A percentile compares a stretch with the other conserved stretches of the same genome.
These are phyloP conservation scores for Rhinatrema bivittatum DNA, from an alignment of 2,797 vertebrate genomes.

Conservation along the genomic window DNA sequence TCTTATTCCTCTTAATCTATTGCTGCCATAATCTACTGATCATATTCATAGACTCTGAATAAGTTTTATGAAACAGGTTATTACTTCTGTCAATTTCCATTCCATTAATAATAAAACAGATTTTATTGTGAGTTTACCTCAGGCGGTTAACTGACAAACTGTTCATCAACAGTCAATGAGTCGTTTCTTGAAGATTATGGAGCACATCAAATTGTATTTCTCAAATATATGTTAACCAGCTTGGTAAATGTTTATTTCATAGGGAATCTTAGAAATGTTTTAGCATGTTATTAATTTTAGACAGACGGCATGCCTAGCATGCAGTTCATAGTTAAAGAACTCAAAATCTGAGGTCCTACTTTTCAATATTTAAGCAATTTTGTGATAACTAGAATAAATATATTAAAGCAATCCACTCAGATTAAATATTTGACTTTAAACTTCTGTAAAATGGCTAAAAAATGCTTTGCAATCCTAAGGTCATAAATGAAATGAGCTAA, in stretches of 20 bases:
- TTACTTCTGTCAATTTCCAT: neutral
- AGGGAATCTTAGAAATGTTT: neutral
- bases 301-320: neutral
- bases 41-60: neutral
- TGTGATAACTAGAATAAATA: neutral
- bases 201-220: neutral
- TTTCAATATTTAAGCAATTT: neutral
- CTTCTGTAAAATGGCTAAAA: neutral
- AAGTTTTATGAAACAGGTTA: neutral
- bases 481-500: neutral
- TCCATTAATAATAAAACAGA: neutral
- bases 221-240: neutral
- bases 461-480: neutral
- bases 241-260: too few species aligned
- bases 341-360: neutral
- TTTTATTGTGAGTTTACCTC: neutral
- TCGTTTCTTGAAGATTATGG: neutral
- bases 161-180: neutral
- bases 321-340: neutral
- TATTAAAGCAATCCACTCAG: neutral
- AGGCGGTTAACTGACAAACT: neutral
- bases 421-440: neutral
- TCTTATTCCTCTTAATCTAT: too few species aligned
- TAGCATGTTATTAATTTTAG: neutral
- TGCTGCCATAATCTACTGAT: neutral